phyloP scores from a whole-genome alignment of 2,113 vertebrate species.

The Malurus melanocephalus region DNA sequence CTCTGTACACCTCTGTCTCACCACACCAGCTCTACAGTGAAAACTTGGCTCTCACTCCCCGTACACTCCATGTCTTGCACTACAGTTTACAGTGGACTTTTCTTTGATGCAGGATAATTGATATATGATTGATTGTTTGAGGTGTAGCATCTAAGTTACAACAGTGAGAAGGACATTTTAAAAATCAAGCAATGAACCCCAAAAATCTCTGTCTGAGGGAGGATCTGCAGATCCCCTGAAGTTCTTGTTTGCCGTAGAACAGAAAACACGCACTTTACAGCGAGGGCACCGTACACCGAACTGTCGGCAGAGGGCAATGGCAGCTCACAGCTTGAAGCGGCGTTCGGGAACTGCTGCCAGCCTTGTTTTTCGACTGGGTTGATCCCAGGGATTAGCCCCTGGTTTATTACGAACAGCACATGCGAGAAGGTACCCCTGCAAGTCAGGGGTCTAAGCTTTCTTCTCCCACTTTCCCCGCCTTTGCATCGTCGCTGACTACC shows the following conservation, averaged over 20 bases:
- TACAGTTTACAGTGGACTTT: neutral
- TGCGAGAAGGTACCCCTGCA: neutral
- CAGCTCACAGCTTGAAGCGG: neutral
- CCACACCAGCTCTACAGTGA: too few relatives aligned
- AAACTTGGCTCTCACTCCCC: fast-evolving
- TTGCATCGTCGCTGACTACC: neutral
- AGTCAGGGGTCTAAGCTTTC: neutral
- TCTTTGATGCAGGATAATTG: neutral
- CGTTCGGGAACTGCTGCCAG: neutral
- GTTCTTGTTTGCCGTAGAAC: fast-evolving
- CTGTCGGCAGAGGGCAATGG: conserved; percentile 58
- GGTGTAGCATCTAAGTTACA: neutral
- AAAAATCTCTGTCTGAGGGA: neutral
- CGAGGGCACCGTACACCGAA: neutral
- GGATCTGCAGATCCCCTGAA: neutral
- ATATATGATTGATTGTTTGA: neutral
- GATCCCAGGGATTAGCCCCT: neutral
- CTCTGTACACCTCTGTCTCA: neutral
- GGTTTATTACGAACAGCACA: neutral
- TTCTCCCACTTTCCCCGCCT: neutral
- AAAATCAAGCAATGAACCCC: neutral
- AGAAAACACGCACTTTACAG: neutral
- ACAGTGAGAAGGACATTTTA: neutral
- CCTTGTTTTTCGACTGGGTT: fast-evolving
- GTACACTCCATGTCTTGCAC: neutral